Base-by-base conservation (phyloP, 2,797 vertebrate species). In the Anabas testudineus region DNA sequence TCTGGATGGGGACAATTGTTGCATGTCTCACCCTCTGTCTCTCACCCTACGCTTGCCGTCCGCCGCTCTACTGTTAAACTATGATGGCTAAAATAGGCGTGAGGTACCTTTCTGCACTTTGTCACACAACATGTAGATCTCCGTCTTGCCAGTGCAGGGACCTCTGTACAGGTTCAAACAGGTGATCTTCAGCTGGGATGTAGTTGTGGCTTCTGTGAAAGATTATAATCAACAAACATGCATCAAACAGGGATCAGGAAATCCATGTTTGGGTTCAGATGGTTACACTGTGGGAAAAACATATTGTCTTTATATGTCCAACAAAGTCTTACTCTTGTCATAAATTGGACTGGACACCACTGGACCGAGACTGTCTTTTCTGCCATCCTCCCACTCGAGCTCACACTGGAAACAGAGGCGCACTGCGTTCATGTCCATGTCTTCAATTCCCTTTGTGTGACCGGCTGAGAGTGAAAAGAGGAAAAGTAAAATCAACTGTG, bases 381-480 rank as follows among this genome's bases (percentile, higher is more conserved):
- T 94, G 46, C 95, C 94, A 0, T 93, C 85, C 0, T 93, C 66
- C 71, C 94, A 95, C 58, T 94, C 91, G 1, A 96, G 93, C 16
- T 95, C 95, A 3, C 96, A 97, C 86, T 96, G 95, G 87, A 99
- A 98, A 84, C 97, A 98, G 57, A 99, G 95, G 51, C 97, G 92
- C 48, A 99, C 97, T 0, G 96, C 95, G 0, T 99, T 99, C 95
- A 99, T 97, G 90, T 99, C 97, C 49, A 99, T 96, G 81, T 99
- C 97, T 69, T 99, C 97, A 10, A 98, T 96, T 76, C 96, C 96
- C 88, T 95, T 96, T 7, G 96, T 90, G 68, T 96, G 94, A 12
- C 96, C 97, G 0, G 96, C 97, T 97, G 67, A 54, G 70, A 36
- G 37, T 39, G 15, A 74, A 2, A 30, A 47, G 41, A 13, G 36